Evolutionary conservation across 2,888 invertebrate species (phyloP).

Genomic region (Nomada ferruginata): DNA sequence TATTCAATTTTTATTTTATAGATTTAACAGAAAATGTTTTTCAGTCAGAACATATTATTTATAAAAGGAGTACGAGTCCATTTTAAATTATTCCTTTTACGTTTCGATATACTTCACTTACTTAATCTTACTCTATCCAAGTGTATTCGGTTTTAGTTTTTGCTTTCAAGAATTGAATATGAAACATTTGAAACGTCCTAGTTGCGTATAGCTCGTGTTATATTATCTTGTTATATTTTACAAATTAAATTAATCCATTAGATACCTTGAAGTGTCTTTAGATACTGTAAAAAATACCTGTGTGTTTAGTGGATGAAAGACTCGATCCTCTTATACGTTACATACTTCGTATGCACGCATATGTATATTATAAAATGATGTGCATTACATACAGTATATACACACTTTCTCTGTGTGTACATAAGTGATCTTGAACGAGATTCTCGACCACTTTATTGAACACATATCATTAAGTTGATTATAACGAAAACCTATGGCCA

Average conservation of each 20-base stretch:
- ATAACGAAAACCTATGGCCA: neutral
- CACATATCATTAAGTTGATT: constrained; percentile 9
- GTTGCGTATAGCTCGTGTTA: too few species aligned
- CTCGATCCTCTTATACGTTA: constrained; percentile 1
- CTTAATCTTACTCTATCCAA: constrained; percentile 20
- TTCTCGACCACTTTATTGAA: neutral
- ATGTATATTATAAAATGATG: neutral
- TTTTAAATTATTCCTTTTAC: constrained; percentile 35
- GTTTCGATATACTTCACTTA: constrained; percentile 26
- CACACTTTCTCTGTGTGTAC: neutral
- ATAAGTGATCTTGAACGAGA: neutral
- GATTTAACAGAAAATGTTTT: neutral
- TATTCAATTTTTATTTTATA: too few species aligned
- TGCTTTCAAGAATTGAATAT: neutral
- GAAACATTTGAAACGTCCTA: neutral
- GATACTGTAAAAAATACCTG: neutral
- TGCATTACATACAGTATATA: constrained; percentile 6
- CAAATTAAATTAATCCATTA: constrained; percentile 25
- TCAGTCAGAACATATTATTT: neutral
- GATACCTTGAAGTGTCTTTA: neutral
- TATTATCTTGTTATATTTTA: constrained; percentile 8
- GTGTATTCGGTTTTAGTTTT: constrained; percentile 5
- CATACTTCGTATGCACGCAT: neutral
- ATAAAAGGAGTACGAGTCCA: neutral
- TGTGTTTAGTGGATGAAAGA: constrained; percentile 20